Conservation (phyloP, 2,888 invertebrate species). For the Cheilosia grossa region DNA sequence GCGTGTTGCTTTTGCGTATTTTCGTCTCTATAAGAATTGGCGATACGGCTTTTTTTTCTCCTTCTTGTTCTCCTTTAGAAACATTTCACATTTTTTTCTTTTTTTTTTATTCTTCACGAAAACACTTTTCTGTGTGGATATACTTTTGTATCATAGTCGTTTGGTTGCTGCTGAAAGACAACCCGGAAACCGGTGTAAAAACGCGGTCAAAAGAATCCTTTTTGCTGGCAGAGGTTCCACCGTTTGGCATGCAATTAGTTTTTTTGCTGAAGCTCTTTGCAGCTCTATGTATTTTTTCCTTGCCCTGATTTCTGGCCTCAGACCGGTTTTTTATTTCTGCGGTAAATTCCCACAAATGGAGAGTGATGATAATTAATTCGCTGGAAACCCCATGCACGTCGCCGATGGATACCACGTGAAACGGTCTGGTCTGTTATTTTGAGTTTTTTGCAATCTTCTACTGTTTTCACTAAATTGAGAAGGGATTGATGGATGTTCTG, state of each 20-base stretch:
- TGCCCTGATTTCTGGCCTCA: conserved; percentile 40
- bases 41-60: neutral
- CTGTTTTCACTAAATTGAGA: conserved; percentile 16
- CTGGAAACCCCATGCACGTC: neutral
- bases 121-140: neutral
- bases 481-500: conserved; percentile 26
- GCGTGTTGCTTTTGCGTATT: conserved; percentile 41
- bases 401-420: conserved; percentile 6
- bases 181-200: conserved; percentile 31
- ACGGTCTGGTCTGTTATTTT: neutral
- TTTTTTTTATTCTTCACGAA: too few species aligned
- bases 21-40: neutral
- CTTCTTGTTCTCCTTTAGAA: conserved; percentile 5
- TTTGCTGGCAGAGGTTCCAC: conserved; percentile 27
- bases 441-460: neutral
- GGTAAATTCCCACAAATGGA: conserved; percentile 29
- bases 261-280: conserved; percentile 19
- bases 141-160: neutral
- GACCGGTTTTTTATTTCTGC: conserved; percentile 32
- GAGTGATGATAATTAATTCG: conserved; percentile 47
- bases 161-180: conserved; percentile 34
- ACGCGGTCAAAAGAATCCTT: conserved; percentile 39
- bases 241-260: conserved; percentile 40
- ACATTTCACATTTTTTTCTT: conserved; percentile 1
- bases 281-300: conserved; percentile 30